Conservation (phyloP, 1,140 invertebrate species). For the Meteorus sp. region DNA sequence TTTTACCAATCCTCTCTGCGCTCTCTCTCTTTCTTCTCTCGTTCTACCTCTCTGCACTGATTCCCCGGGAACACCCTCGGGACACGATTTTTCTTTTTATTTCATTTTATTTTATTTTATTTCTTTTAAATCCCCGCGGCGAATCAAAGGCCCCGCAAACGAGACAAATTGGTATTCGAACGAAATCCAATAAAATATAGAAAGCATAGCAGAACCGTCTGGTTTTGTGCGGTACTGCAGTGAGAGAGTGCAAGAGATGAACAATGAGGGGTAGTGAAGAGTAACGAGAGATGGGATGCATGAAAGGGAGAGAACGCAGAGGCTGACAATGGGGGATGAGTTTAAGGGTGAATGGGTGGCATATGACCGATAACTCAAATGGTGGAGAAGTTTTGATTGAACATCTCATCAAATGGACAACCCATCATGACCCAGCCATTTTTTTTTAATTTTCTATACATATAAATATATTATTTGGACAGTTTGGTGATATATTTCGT, state of each 20-base stretch:
- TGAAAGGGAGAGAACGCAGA: constrained; percentile 28
- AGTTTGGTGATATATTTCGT: too few relatives aligned
- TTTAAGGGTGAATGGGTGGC: constrained; percentile 23
- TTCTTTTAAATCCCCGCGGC: neutral
- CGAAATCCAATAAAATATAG: constrained; percentile 42
- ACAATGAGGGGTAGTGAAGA: neutral
- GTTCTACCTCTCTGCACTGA: constrained; percentile 14
- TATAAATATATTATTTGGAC: too few relatives aligned
- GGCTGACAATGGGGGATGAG: neutral
- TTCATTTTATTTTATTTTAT: constrained; percentile 3
- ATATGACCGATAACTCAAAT: constrained; percentile 29
- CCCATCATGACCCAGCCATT: too few relatives aligned
- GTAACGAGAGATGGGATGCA: constrained; percentile 24
- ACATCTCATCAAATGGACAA: constrained; percentile 45
- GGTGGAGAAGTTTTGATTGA: constrained; percentile 46
- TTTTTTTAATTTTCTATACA: too few relatives aligned
- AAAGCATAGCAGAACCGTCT: constrained; percentile 25
- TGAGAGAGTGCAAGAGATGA: constrained; percentile 9
- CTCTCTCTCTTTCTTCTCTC: neutral
- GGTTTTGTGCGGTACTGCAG: constrained; percentile 4
- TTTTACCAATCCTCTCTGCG: neutral
- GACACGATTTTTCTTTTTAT: constrained; percentile 13
- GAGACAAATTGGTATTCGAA: constrained; percentile 40
- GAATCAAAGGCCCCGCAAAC: constrained; percentile 31
- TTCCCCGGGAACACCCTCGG: constrained; percentile 17